Percentiles rank a stretch among this genome's conserved stretches.
Conservation (phyloP, 2,113 vertebrate species). For the Galemys pyrenaicus region DNA sequence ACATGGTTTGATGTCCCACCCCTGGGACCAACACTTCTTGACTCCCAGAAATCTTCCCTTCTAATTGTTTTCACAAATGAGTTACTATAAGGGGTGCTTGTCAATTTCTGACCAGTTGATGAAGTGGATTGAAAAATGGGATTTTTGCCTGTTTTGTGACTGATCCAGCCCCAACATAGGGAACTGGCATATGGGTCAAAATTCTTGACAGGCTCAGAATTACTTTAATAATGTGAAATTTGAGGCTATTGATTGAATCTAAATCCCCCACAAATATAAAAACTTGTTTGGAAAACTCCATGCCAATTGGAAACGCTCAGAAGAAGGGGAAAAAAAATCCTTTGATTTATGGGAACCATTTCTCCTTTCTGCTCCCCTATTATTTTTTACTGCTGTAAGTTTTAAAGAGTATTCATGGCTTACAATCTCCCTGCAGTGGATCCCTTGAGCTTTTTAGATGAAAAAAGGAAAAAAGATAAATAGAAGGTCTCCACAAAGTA, state of each 20-base stretch:
- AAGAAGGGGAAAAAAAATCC: neutral
- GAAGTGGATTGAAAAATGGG: conserved; percentile 49
- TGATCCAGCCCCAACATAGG: neutral
- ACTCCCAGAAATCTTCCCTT: neutral
- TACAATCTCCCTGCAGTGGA: neutral
- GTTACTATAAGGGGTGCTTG: neutral
- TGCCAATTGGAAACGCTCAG: conserved; percentile 7
- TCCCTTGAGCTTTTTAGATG: conserved; percentile 17
- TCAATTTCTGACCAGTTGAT: neutral
- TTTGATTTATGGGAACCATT: conserved; percentile 30
- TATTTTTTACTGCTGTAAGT: conserved; percentile 43
- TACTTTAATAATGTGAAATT: conserved; percentile 67
- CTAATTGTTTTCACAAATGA: conserved; percentile 14
- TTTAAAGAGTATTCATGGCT: conserved; percentile 57
- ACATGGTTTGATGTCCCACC: neutral
- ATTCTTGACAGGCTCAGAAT: conserved; percentile 57
- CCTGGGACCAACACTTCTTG: neutral
- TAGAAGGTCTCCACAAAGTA: neutral
- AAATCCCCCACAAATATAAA: conserved; percentile 47
- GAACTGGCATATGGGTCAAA: neutral
- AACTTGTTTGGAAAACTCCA: conserved; percentile 37
- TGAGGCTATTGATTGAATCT: conserved; percentile 52
- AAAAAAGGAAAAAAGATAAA: neutral
- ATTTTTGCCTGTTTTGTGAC: neutral
- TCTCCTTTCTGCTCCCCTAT: neutral